A percentile compares a stretch with the other conserved stretches of the same genome.
Evolutionary conservation across 2,888 invertebrate species (phyloP).

Genomic region (Mayetiola destructor): DNA sequence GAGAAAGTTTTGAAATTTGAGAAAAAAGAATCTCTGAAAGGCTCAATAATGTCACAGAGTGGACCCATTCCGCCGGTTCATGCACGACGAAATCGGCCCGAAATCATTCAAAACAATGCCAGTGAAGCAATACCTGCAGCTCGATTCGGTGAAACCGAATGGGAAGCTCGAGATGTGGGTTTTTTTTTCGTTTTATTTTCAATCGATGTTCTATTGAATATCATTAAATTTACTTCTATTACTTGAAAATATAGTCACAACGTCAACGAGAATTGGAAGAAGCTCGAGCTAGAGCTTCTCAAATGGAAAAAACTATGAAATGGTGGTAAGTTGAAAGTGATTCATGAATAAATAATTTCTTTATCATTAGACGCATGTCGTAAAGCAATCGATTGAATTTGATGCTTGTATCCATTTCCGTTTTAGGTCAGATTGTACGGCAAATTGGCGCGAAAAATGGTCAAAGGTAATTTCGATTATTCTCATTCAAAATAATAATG

Average conservation of each 20-base stretch:
- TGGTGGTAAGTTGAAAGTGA: constrained; percentile 57
- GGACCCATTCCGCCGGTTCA: constrained; percentile 21
- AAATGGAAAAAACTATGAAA: constrained; percentile 99
- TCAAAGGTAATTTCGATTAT: constrained; percentile 47
- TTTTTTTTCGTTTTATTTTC: background rate
- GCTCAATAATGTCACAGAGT: constrained; percentile 24
- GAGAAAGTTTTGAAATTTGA: too few species aligned
- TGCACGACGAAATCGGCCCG: constrained; percentile 21
- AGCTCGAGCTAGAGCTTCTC: constrained; percentile 81
- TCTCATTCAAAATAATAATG: background rate
- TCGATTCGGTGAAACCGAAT: constrained; percentile 32
- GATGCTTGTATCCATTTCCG: background rate
- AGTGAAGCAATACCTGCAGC: constrained; percentile 22
- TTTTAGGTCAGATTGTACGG: constrained; percentile 72
- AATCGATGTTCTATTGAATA: background rate
- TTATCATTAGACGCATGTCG: background rate
- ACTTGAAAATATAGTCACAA: constrained; percentile 27
- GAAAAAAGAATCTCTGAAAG: too few species aligned
- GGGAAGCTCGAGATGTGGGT: constrained; percentile 34
- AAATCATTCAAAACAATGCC: constrained; percentile 4
- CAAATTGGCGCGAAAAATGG: constrained; percentile 94
- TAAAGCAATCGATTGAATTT: background rate
- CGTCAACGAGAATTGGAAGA: constrained; percentile 72
- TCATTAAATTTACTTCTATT: background rate
- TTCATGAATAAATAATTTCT: background rate